These are phyloP conservation scores for Acromyrmex charruanus DNA, from an alignment of 1,140 invertebrate species.

Conservation along the genomic window DNA sequence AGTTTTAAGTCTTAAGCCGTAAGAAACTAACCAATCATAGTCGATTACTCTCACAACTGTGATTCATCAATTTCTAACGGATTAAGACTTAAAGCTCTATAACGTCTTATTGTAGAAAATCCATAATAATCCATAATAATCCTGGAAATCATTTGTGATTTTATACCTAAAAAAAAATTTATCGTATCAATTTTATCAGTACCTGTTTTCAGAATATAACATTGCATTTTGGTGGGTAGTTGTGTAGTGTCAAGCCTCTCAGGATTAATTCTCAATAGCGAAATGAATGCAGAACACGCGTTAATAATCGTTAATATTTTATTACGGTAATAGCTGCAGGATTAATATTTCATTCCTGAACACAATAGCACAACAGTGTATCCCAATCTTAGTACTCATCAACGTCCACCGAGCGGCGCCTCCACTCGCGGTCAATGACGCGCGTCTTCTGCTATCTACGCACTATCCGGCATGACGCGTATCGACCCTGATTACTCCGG, in stretches of 20 bases:
- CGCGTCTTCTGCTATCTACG: slow-evolving; percentile 56
- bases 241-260: neutral
- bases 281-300: neutral
- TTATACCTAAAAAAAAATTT: neutral
- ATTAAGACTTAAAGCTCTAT: too few species aligned
- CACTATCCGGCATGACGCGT: slow-evolving; percentile 37
- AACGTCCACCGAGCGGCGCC: slow-evolving; percentile 80
- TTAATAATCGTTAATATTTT: neutral
- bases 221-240: neutral
- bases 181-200: neutral
- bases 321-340: neutral
- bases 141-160: neutral
- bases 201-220: neutral
- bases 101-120: too few species aligned
- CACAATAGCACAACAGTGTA: neutral
- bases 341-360: neutral
- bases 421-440: slow-evolving; percentile 62
- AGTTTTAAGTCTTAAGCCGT: too few species aligned
- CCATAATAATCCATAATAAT: neutral
- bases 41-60: too few species aligned
- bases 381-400: slow-evolving; percentile 71
- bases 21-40: too few species aligned
- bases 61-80: too few species aligned
- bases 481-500: slow-evolving; percentile 51
- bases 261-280: neutral